A percentile compares a stretch with the other conserved stretches of the same genome.
phyloP scores from a whole-genome alignment of 2,888 invertebrate genomes.

The Ectemnius continuus region DNA sequence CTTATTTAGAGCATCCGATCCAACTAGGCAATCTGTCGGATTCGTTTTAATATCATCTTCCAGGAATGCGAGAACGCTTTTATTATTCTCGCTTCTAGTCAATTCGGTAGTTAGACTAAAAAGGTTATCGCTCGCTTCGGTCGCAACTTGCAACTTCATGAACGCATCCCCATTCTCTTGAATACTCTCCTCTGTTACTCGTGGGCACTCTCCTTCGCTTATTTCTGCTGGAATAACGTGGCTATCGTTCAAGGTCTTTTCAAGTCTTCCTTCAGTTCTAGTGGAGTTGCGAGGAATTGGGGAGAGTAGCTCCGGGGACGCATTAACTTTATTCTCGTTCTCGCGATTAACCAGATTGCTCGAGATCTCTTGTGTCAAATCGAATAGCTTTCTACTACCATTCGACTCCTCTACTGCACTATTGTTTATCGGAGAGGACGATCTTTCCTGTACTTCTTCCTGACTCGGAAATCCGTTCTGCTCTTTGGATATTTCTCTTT shows the following conservation, averaged over 20 bases:
- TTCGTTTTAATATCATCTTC: too few relatives aligned
- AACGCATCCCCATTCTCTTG: not conserved
- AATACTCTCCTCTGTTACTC: constrained; percentile 7
- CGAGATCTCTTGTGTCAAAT: not conserved
- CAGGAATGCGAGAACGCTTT: too few relatives aligned
- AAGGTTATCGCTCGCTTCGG: not conserved
- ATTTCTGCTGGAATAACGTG: not conserved
- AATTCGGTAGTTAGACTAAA: too few relatives aligned
- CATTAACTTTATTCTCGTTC: not conserved
- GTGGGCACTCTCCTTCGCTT: constrained; percentile 7
- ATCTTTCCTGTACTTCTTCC: constrained; percentile 1
- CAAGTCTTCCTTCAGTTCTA: constrained; percentile 1
- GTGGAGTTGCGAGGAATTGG: not conserved
- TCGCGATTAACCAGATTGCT: constrained; percentile 4
- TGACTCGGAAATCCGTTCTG: not conserved
- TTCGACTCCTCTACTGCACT: too few relatives aligned
- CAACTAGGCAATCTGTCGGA: too few relatives aligned
- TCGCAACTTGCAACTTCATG: constrained; percentile 12
- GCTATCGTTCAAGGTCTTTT: constrained; percentile 2
- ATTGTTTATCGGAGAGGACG: constrained; percentile 15
- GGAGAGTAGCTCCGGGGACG: not conserved
- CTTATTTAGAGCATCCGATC: not conserved
- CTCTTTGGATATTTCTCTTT: not conserved
- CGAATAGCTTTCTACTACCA: not conserved
- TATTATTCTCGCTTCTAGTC: too few relatives aligned